Evolutionary conservation across 2,113 vertebrate genomes (phyloP).

Genomic region (Balaeniceps rex): DNA sequence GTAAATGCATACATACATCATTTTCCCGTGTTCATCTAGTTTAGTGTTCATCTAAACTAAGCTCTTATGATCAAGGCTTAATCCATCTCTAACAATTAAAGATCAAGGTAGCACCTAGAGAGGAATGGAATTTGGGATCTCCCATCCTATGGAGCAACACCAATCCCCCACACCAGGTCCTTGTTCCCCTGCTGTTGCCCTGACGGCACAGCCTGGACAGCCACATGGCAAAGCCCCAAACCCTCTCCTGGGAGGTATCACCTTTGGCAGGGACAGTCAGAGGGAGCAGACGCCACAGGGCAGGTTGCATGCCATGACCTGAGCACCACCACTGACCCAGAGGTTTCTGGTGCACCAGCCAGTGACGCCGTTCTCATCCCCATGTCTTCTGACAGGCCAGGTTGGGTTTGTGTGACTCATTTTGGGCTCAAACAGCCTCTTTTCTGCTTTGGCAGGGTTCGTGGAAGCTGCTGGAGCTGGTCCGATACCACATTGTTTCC

Average conservation of each 20-base stretch:
- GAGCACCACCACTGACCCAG: not conserved
- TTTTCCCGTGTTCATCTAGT: not conserved
- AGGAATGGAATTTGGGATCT: not conserved
- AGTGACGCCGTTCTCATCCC: not conserved
- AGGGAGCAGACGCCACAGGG: not conserved
- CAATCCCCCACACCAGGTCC: not conserved
- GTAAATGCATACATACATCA: not conserved
- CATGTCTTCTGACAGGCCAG: not conserved
- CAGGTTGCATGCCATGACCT: accelerated
- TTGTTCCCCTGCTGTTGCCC: not conserved
- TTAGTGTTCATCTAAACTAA: not conserved
- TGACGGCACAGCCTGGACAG: not conserved
- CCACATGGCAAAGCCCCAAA: not conserved
- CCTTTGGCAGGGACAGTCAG: not conserved
- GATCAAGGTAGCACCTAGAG: not conserved
- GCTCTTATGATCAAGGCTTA: not conserved
- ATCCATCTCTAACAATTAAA: not conserved
- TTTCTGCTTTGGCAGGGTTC: conserved; percentile 76
- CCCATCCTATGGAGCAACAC: accelerated
- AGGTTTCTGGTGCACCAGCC: not conserved
- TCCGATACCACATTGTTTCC: conserved; percentile 84
- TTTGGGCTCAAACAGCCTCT: not conserved
- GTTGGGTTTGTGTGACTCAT: not conserved
- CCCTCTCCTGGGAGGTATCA: not conserved
- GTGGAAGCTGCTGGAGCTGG: conserved; percentile 84